Evolutionary conservation across 2,113 vertebrate species (phyloP), one percentile per base, ranked within the genome.

Genomic region (Eretmochelys imbricata): DNA sequence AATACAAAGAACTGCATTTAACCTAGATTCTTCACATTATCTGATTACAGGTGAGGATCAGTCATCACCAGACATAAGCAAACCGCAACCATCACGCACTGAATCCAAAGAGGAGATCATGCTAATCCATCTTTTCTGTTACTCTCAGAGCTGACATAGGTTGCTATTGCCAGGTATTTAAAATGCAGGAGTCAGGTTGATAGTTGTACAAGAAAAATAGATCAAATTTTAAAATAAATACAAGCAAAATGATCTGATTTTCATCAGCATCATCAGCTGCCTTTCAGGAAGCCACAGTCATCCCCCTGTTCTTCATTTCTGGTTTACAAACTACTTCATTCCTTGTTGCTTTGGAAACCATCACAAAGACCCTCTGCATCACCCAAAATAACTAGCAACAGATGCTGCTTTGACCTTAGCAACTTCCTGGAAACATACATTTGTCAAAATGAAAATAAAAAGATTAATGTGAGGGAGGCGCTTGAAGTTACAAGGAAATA

Each of bases 361-460:
- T 98, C 97, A 97, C 98, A 98, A 98, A 98, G 98, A 97, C 98
- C 97, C 97, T 97, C 96, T 97, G 98, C 98, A 98, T 98, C 98
- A 98, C 95, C 97, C 97, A 94, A 98, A 98, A 97, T 99, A 99
- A 99, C 98, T 98, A 99, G 98, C 99, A 99, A 99, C 99, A 99
- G 99, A 99, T 99, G 99, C 98, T 95, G 98, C 92, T 91, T 97
- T 99, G 99, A 99, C 99, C 99, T 99, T 98, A 99, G 98, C 98
- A 98, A 98, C 99, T 99, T 99, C 99, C 99, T 99, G 99, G 98
- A 99, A 99, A 99, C 97, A 95, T 97, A 98, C 98, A 99, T 99
- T 99, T 99, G 99, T 99, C 99, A 99, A 99, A 99, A 99, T 98
- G 98, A 98, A 98, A 98, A 98, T 98, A 98, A 98, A 98, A 98